Base-by-base conservation (phyloP, 2,888 invertebrate genomes). In the Coelopa pilipes region DNA sequence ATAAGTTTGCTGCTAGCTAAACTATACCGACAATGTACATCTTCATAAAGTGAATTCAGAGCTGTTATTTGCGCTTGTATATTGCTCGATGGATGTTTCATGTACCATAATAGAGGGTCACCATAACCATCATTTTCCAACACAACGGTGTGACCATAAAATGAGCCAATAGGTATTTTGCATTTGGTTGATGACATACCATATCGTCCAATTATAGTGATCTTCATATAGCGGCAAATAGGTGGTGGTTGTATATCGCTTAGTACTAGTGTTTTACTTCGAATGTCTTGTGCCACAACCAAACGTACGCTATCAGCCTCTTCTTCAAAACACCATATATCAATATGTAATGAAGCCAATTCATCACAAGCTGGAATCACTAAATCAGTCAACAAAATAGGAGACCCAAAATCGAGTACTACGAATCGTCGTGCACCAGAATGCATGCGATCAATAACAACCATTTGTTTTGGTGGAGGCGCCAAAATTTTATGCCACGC, bases 391-490 rank as follows among this genome's bases (percentile, higher is more conserved):
- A 98, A 90, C 1, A 96, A 88, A 70, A 97, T 90, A 0, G 94
- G 92, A 79, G 94, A 93, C 4, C 97, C 96, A 86, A 98, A 96
- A 88, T 98, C 97, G 50, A 98, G 89, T 13, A 96, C 94, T 73
- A 97, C 96, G 88, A 94, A 96, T 74, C 97, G 91, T n/a, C 97
- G 89, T 0, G 96, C 97, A 72, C 97, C 96, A 0, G 96, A 96
- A 88, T 96, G 96, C 94, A 97, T 96, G 74, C 96, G 90, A 84
- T 97, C 97, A 62, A 97, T 95, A 19, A 97, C 94, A 75, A 97
- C 90, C 80, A 93, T 92, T 82, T 96, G 95, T 78, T 95, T 94
- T 45, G 96, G 93, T 63, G 95, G 94, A 76, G 93, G 91, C 75
- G 93, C 91, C 79, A 96, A 89, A 70, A 95, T 89, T 82, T 93